Evolutionary conservation across 2,888 invertebrate species (phyloP).

Genomic region (Reticulitermes lucifugus): DNA sequence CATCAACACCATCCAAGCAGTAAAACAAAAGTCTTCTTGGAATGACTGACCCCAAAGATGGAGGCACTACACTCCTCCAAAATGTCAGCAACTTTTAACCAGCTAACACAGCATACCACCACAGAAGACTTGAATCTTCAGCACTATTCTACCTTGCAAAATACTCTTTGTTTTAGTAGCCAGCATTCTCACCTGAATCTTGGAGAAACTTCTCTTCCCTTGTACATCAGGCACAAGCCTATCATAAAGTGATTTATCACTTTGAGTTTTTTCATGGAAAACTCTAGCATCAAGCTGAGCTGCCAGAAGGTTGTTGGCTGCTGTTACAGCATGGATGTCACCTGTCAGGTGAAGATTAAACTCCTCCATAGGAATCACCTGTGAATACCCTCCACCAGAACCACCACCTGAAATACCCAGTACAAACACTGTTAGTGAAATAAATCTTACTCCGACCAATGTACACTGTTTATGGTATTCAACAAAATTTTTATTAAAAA

Average conservation of each 20-base stretch:
- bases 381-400: conserved; percentile 97
- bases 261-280: conserved; percentile 96
- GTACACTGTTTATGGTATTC: too few species aligned
- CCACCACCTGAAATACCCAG: conserved; percentile 78
- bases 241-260: conserved; percentile 85
- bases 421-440: neutral
- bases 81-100: too few species aligned
- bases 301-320: conserved; percentile 97
- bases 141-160: too few species aligned
- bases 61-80: too few species aligned
- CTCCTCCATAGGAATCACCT: conserved; percentile 99
- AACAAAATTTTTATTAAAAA: too few species aligned
- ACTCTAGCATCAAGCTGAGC: conserved; percentile 97
- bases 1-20: too few species aligned
- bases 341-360: conserved; percentile 98
- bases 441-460: too few species aligned
- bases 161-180: too few species aligned
- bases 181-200: conserved; percentile 80
- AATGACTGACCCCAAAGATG: too few species aligned
- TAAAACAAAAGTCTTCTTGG: too few species aligned
- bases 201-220: conserved; percentile 84
- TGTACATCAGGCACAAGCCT: conserved; percentile 89
- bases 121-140: too few species aligned
- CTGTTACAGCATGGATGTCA: conserved; percentile 98
- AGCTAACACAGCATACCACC: too few species aligned